Evolutionary conservation across 2,113 vertebrate species (phyloP).

Genomic region (Sphaerodactylus townsendi): DNA sequence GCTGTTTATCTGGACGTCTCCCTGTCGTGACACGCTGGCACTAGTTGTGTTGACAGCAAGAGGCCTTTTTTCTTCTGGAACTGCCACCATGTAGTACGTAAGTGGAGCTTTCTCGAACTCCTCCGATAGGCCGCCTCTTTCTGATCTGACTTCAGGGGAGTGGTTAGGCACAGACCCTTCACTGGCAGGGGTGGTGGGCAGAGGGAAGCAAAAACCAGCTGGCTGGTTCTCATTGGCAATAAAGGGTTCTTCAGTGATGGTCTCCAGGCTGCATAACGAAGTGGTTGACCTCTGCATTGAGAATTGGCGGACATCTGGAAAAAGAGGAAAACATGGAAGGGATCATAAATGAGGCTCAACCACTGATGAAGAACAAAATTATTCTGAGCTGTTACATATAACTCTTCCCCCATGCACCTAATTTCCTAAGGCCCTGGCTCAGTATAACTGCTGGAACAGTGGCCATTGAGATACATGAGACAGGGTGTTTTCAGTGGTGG

Average conservation of each 20-base stretch:
- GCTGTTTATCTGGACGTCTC: not conserved
- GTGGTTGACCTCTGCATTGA: constrained; percentile 75
- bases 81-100: not conserved
- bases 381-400: not conserved
- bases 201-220: constrained; percentile 42
- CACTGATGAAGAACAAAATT: not conserved
- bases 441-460: too few relatives aligned
- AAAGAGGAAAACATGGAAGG: constrained; percentile 18
- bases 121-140: not conserved
- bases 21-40: not conserved
- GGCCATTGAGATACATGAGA: too few relatives aligned
- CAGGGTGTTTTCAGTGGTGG: too few relatives aligned
- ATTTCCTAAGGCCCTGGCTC: too few relatives aligned
- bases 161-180: constrained; percentile 49
- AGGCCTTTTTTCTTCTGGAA: constrained; percentile 24
- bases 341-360: constrained; percentile 8
- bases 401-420: not conserved
- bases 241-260: constrained; percentile 80
- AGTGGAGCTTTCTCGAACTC: constrained; percentile 12
- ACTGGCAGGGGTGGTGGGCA: not conserved
- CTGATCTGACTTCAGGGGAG: not conserved
- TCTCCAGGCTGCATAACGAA: constrained; percentile 80
- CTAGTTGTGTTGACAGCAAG: not conserved
- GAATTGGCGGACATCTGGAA: constrained; percentile 73
- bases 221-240: constrained; percentile 61